Evolutionary conservation across 2,797 vertebrate genomes (phyloP), one percentile per base, ranked within the genome.

Genomic region (Natrix natrix): DNA sequence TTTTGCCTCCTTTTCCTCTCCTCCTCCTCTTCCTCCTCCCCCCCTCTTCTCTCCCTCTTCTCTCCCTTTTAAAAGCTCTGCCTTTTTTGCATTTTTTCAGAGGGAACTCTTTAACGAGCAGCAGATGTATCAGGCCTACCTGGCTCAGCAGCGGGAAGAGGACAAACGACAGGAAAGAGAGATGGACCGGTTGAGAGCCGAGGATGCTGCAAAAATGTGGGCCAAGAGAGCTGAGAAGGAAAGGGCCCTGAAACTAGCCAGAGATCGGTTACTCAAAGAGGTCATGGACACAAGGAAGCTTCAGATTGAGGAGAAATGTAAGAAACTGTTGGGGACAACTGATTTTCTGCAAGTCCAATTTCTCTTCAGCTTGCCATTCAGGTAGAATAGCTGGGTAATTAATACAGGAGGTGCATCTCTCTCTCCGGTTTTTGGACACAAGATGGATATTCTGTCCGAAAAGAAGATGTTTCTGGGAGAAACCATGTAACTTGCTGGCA

Each of bases 231-330:
- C 97, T 0, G 95, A 97, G 94, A 96, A 98, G 92, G 95, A 94
- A 86, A 97, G 78, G 0, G 86, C 0, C 90, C 97, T 98, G 93
- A 97, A 96, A 59, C 97, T 98, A 66, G 98, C 98, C 8, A 97
- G 98, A 56, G 95, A 97, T 92, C 95, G 97, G 8, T 98, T 99
- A 5, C 96, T 98, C 97, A 96, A 96, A 88, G 98, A 99, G 0
- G 98, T 99, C 55, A 93, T 98, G 97, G 97, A 97, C 22, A 97
- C 98, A 0, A 98, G 98, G 0, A 96, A 94, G 6, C 93, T 97
- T 92, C 99, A 99, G 97, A 94, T 99, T 86, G 97, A 98, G 93
- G 98, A 98, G 93, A 98, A 98, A 93, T 1, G 99, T 99, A 97
- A 98, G 98, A 91, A 90, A 7, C 4, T 88, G 43, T 6, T 17